Percentiles rank a stretch among this genome's conserved stretches.
These are phyloP conservation scores for Scopus umbretta DNA, from an alignment of 2,113 vertebrate species.

Conservation along the genomic window DNA sequence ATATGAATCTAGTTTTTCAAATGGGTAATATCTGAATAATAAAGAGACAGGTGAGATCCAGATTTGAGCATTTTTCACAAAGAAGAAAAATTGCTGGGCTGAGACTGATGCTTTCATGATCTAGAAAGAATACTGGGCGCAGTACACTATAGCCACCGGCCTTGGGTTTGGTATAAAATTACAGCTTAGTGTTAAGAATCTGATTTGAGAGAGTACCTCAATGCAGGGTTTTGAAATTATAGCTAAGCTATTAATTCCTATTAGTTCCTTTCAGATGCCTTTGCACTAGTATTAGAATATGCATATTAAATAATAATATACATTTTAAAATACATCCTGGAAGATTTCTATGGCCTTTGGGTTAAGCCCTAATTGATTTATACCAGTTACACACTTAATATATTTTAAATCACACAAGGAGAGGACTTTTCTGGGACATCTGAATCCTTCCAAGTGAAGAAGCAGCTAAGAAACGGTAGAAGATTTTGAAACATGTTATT, in stretches of 20 bases:
- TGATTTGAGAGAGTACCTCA: neutral
- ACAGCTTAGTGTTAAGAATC: neutral
- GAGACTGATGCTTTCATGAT: neutral
- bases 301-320: constrained; percentile 4
- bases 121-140: neutral
- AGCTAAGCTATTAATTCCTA: neutral
- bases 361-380: constrained; percentile 30
- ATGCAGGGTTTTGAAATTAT: neutral
- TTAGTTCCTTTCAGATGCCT: constrained; percentile 7
- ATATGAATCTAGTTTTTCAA: neutral
- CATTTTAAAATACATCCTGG: constrained; percentile 1
- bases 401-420: neutral
- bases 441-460: neutral
- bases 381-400: neutral
- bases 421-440: neutral
- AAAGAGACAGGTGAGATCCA: neutral
- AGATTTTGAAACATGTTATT: neutral
- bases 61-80: neutral
- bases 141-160: neutral
- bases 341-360: constrained; percentile 8
- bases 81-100: neutral
- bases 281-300: neutral
- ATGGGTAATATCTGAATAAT: neutral
- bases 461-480: neutral
- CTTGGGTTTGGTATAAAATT: neutral